phyloP scores from a whole-genome alignment of 1,140 invertebrate genomes.

The Anoplolepis gracilipes region DNA sequence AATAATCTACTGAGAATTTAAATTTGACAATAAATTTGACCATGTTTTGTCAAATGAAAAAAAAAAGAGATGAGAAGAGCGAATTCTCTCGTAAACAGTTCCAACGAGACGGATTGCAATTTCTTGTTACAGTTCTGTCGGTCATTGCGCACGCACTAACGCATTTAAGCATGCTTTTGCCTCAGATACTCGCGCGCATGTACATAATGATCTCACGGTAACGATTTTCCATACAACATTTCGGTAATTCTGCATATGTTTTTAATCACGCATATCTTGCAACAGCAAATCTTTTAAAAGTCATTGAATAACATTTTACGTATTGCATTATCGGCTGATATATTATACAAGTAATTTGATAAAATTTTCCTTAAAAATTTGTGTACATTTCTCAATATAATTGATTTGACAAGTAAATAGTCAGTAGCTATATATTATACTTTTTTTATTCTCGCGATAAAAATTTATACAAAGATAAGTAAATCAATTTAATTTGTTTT shows the following conservation, averaged over 20 bases:
- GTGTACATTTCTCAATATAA: neutral
- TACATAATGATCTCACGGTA: conserved; percentile 52
- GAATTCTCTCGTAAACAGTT: neutral
- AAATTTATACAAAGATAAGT: neutral
- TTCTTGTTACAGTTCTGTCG: conserved; percentile 23
- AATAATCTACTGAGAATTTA: neutral
- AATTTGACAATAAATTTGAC: neutral
- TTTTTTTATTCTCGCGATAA: neutral
- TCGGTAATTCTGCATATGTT: neutral
- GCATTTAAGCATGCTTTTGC: conserved; percentile 35
- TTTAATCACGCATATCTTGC: neutral
- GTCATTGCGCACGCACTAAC: neutral
- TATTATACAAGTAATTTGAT: neutral
- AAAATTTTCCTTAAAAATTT: neutral
- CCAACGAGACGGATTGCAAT: conserved; percentile 14
- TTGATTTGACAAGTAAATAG: neutral
- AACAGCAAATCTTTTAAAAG: neutral
- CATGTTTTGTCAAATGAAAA: neutral
- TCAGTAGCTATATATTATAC: neutral
- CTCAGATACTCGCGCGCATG: conserved; percentile 30
- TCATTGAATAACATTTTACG: neutral
- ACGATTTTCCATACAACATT: conserved; percentile 60
- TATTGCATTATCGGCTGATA: neutral
- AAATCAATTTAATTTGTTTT: neutral
- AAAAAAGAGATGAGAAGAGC: neutral